Percentiles rank a stretch among this genome's conserved stretches.
Evolutionary conservation across 1,140 invertebrate genomes (phyloP).

Genomic region (Ridgeia piscesae): DNA sequence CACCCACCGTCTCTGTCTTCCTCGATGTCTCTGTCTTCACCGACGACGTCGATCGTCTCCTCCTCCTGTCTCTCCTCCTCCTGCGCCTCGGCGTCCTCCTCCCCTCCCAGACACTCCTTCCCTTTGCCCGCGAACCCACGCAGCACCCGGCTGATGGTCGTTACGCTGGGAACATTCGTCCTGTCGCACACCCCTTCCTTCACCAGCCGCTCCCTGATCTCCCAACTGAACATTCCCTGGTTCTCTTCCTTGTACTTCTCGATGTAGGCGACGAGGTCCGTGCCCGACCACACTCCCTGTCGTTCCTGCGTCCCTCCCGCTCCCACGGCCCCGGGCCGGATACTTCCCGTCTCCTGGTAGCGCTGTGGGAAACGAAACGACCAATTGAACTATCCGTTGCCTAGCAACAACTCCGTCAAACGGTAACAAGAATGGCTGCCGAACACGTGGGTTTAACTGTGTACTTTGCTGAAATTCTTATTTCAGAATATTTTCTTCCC

Average conservation of each 20-base stretch:
- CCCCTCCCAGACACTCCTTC: neutral
- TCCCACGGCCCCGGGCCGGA: constrained; percentile 97
- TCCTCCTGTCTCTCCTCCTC: constrained; percentile 25
- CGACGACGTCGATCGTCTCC: constrained; percentile 21
- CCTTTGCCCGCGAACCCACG: neutral
- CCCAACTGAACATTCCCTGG: constrained; percentile 99
- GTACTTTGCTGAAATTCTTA: too few relatives aligned
- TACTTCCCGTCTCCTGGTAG: constrained; percentile 73
- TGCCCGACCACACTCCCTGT: constrained; percentile 78
- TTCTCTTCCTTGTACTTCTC: constrained; percentile 98
- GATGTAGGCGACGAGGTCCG: constrained; percentile 90
- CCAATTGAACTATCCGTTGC: too few relatives aligned
- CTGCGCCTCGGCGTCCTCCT: neutral
- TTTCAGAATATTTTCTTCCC: too few relatives aligned
- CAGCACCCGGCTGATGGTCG: constrained; percentile 89
- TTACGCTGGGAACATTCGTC: constrained; percentile 96
- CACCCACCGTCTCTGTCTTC: constrained; percentile 26
- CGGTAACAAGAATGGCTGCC: too few relatives aligned
- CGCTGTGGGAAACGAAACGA: constrained; percentile 13
- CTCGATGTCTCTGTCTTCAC: constrained; percentile 29
- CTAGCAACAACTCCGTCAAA: too few relatives aligned
- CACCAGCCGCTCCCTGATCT: constrained; percentile 94
- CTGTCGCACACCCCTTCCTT: constrained; percentile 96
- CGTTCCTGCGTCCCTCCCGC: constrained; percentile 90
- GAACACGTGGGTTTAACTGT: too few relatives aligned